Evolutionary conservation across 2,113 vertebrate genomes (phyloP).

Genomic region (Pteropus alecto): DNA sequence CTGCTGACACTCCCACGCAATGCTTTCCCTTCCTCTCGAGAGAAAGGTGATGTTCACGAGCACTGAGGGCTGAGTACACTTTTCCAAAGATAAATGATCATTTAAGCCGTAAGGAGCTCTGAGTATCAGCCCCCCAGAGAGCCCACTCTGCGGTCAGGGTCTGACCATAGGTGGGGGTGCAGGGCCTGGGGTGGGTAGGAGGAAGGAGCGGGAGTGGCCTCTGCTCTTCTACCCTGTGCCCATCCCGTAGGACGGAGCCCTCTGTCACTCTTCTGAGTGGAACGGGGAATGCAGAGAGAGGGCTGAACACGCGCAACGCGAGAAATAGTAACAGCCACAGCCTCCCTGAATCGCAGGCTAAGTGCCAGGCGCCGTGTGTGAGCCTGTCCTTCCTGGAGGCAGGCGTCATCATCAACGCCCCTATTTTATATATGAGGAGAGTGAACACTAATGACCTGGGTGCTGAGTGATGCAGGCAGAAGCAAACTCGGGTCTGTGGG

Average conservation of each 20-base stretch:
- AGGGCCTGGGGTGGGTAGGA: background rate
- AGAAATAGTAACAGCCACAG: fast-evolving
- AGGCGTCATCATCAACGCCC: fast-evolving
- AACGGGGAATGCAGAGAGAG: background rate
- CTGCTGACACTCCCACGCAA: background rate
- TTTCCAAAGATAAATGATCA: background rate
- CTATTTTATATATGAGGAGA: background rate
- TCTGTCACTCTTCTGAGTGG: background rate
- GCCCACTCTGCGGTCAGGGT: background rate
- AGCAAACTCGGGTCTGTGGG: background rate
- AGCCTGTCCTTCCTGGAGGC: background rate
- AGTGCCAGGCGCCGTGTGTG: background rate
- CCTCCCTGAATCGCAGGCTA: fast-evolving
- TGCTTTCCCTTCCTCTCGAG: background rate
- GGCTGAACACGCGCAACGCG: fast-evolving
- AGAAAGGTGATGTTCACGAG: background rate
- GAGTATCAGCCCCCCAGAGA: background rate
- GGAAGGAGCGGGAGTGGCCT: background rate
- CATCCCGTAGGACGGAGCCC: background rate
- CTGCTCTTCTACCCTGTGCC: background rate
- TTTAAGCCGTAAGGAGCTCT: background rate
- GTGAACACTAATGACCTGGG: background rate
- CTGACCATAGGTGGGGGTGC: background rate
- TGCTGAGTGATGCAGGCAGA: background rate
- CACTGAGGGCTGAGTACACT: fast-evolving